Evolutionary conservation across 2,797 vertebrate species (phyloP).

Genomic region (Enteromius viviparus): DNA sequence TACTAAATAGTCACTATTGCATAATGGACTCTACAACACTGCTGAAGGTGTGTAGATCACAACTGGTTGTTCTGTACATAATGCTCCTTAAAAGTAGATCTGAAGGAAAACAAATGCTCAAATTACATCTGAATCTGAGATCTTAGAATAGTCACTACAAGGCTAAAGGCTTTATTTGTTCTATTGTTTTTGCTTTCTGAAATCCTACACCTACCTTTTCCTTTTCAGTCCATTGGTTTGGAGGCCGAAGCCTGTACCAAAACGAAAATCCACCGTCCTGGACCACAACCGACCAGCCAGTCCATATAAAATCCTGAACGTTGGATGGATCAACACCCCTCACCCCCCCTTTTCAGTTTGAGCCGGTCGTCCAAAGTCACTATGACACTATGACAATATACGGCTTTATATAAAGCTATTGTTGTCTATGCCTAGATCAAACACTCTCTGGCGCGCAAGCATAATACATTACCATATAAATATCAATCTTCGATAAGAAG

Average conservation of each 20-base stretch:
- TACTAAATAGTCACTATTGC: background rate
- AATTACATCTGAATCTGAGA: background rate
- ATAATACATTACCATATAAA: background rate
- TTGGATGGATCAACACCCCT: no score
- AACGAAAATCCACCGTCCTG: slow-evolving; percentile 49
- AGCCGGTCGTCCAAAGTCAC: background rate
- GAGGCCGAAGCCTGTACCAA: slow-evolving; percentile 50
- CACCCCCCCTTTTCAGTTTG: background rate
- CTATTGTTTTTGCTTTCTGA: slow-evolving; percentile 13
- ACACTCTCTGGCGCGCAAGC: background rate
- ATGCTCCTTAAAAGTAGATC: background rate
- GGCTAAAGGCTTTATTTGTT: background rate
- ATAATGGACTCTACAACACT: background rate
- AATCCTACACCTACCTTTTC: slow-evolving; percentile 40
- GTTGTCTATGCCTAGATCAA: background rate
- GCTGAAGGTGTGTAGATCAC: background rate
- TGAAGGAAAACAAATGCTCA: background rate
- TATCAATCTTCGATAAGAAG: background rate
- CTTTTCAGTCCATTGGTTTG: slow-evolving; percentile 62
- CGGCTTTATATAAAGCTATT: background rate
- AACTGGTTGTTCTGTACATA: background rate
- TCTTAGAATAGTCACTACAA: background rate
- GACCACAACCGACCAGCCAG: slow-evolving; percentile 58
- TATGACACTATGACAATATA: background rate
- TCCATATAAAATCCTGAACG: slow-evolving; percentile 47